Conservation (phyloP, 2,888 invertebrate genomes). For the Schizotus pectinicornis region DNA sequence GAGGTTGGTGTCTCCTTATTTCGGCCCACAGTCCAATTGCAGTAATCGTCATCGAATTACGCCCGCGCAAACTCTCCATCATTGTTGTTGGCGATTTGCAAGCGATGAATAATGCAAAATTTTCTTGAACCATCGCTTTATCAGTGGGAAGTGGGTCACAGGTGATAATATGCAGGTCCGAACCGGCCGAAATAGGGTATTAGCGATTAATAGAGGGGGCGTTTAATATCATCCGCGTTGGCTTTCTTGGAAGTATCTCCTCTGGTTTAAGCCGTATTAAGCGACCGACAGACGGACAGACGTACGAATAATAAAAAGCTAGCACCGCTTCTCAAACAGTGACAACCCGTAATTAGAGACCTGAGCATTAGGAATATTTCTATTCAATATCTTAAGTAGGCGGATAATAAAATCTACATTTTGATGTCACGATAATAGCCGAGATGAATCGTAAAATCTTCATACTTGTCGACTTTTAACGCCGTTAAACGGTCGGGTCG, state of each 20-base stretch:
- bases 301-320: constrained; percentile 47
- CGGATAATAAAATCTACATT: constrained; percentile 35
- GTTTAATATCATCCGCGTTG: constrained; percentile 40
- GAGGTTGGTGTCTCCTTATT: too few relatives aligned
- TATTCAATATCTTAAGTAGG: constrained; percentile 42
- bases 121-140: too few relatives aligned
- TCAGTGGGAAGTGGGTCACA: not conserved
- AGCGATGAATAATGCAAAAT: too few relatives aligned
- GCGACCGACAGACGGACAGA: constrained; percentile 46
- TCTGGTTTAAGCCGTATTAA: constrained; percentile 41
- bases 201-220: constrained; percentile 19
- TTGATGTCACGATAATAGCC: constrained; percentile 16
- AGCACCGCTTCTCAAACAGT: constrained; percentile 50
- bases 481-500: constrained; percentile 15
- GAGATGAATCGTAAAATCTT: constrained; percentile 24
- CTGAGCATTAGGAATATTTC: constrained; percentile 47
- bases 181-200: constrained; percentile 5
- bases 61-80: too few relatives aligned
- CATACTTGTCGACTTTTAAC: constrained; percentile 20
- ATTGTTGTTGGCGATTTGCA: too few relatives aligned
- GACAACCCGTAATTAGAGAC: constrained; percentile 55
- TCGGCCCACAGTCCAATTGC: too few relatives aligned
- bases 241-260: constrained; percentile 41
- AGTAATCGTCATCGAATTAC: too few relatives aligned
- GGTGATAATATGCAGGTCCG: constrained; percentile 9